Evolutionary conservation across 2,797 vertebrate genomes (phyloP).

Genomic region (Alauda arvensis): DNA sequence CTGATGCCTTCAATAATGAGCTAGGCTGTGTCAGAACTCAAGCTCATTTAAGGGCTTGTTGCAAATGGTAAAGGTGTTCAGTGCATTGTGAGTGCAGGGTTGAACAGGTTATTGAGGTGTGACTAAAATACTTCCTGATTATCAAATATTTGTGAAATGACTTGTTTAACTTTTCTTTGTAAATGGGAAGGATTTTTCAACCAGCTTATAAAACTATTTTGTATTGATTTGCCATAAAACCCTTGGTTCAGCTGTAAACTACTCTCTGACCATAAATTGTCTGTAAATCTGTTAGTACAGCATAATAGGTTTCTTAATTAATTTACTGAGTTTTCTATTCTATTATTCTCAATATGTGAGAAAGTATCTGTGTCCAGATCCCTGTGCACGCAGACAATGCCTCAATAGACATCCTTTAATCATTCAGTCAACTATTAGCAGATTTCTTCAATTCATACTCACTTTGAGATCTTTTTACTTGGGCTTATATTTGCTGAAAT

Average conservation of each 20-base stretch:
- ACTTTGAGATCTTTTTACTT: not conserved
- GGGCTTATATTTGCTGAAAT: not conserved
- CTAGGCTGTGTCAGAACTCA: not conserved
- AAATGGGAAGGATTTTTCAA: not conserved
- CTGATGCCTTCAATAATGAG: not conserved
- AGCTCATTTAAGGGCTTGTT: not conserved
- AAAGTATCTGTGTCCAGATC: not conserved
- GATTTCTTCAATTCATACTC: not conserved
- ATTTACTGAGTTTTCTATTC: slow-evolving; percentile 5
- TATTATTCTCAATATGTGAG: slow-evolving; percentile 2
- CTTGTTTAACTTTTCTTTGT: not conserved
- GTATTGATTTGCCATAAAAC: slow-evolving; percentile 18
- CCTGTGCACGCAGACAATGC: not conserved
- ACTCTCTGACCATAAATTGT: not conserved
- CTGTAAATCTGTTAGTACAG: slow-evolving; percentile 12
- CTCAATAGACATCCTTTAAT: not conserved
- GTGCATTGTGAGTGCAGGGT: not conserved
- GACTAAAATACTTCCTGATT: not conserved
- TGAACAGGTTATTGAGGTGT: not conserved
- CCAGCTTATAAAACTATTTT: not conserved
- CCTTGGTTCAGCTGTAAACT: not conserved
- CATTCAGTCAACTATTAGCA: not conserved
- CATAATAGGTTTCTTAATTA: not conserved
- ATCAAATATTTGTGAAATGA: not conserved
- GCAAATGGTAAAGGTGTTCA: not conserved